Percentiles rank a stretch among this genome's conserved stretches.
Conservation (phyloP, 2,113 vertebrate genomes). For the Notothenia rossii region DNA sequence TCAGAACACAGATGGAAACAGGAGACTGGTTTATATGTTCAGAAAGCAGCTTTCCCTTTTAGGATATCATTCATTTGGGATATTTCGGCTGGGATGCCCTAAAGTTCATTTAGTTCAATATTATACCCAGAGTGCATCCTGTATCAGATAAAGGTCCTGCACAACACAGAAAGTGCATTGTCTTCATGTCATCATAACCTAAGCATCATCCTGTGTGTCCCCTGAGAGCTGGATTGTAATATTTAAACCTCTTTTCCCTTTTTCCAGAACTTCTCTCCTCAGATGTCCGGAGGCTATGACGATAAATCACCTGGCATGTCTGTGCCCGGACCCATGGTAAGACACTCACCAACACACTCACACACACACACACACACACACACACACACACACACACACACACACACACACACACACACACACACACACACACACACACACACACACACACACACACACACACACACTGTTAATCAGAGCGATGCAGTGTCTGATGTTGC, state of each 20-base stretch:
- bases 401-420: neutral
- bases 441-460: too few relatives aligned
- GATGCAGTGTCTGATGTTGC: conserved; percentile 19
- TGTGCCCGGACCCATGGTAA: conserved; percentile 94
- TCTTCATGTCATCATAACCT: neutral
- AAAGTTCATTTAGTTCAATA: neutral
- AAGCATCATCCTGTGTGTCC: neutral
- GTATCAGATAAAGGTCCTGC: neutral
- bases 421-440: neutral
- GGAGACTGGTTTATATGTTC: neutral
- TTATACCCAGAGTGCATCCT: neutral
- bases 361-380: neutral
- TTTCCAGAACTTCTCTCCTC: conserved; percentile 95
- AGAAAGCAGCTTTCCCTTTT: too few relatives aligned
- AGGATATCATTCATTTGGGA: too few relatives aligned
- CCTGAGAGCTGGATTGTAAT: neutral
- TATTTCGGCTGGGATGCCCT: neutral
- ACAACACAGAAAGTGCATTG: neutral
- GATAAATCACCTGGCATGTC: conserved; percentile 90
- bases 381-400: neutral
- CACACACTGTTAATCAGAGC: neutral
- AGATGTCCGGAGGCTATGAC: conserved; percentile 93
- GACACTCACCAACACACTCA: neutral
- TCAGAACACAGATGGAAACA: neutral
- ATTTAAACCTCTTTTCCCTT: conserved; percentile 14